These are phyloP conservation scores for Drosophila imparisetae DNA, from an alignment of 2,888 invertebrate species.

Conservation along the genomic window DNA sequence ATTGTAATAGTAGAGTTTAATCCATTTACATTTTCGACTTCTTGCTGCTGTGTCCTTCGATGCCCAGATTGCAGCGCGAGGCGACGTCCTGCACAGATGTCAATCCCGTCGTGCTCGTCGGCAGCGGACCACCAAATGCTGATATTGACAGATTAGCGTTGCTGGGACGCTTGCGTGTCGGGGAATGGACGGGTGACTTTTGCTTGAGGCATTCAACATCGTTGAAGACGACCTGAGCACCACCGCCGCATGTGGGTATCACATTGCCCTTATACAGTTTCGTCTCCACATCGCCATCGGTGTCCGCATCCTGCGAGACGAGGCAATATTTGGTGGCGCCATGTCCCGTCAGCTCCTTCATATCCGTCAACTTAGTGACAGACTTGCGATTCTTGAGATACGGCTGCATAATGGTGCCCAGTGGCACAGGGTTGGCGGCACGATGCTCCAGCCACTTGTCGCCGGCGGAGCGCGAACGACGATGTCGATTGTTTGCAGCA, in stretches of 20 bases:
- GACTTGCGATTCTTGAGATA: constrained; percentile 92
- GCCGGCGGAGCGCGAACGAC: constrained; percentile 93
- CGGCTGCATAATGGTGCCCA: constrained; percentile 96
- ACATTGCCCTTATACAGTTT: constrained; percentile 97
- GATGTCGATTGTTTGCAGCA: constrained; percentile 89
- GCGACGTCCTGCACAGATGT: constrained; percentile 79
- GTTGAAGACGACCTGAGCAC: constrained; percentile 97
- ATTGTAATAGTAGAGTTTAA: background rate
- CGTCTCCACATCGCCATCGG: constrained; percentile 96
- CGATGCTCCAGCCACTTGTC: constrained; percentile 95
- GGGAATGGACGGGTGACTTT: constrained; percentile 89
- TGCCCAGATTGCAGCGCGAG: constrained; percentile 83
- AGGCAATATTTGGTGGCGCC: constrained; percentile 95
- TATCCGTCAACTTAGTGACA: constrained; percentile 91
- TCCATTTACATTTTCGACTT: constrained; percentile 81
- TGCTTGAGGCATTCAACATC: constrained; percentile 96
- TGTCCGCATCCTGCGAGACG: constrained; percentile 95
- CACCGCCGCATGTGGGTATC: constrained; percentile 96
- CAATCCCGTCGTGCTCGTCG: constrained; percentile 63
- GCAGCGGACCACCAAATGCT: constrained; percentile 59
- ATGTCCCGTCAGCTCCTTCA: constrained; percentile 89
- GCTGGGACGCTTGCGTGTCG: constrained; percentile 84
- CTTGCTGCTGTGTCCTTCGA: constrained; percentile 84
- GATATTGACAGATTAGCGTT: constrained; percentile 67
- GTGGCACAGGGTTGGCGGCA: constrained; percentile 90